A percentile compares a stretch with the other conserved stretches of the same genome.
Conservation (phyloP, 2,888 invertebrate species). For the Electrophaes corylata region DNA sequence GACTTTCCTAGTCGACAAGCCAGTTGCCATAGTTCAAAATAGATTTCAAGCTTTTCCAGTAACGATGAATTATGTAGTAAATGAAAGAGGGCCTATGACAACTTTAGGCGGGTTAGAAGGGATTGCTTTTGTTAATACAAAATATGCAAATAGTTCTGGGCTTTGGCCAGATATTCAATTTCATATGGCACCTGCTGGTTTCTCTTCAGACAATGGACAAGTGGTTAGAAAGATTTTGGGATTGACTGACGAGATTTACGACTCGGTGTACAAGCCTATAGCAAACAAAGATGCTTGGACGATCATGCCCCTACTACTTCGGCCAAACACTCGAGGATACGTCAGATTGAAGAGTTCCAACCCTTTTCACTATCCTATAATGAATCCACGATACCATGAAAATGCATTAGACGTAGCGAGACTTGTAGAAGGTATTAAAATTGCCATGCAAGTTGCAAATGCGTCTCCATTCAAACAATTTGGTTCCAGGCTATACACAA, state of each 20-base stretch:
- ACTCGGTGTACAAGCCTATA: constrained; percentile 91
- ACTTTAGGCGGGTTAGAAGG: constrained; percentile 95
- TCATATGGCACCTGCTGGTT: constrained; percentile 96
- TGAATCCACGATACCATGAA: constrained; percentile 96
- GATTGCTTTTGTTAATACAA: constrained; percentile 93
- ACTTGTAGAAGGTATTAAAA: constrained; percentile 93
- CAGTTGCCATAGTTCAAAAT: constrained; percentile 92
- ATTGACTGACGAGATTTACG: constrained; percentile 91
- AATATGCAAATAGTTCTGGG: constrained; percentile 90
- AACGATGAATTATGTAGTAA: constrained; percentile 91
- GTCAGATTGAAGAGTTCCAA: constrained; percentile 90
- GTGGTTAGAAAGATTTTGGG: constrained; percentile 91
- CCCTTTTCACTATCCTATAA: constrained; percentile 93
- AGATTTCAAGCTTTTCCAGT: constrained; percentile 90
- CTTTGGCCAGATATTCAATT: constrained; percentile 96
- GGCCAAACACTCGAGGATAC: constrained; percentile 92
- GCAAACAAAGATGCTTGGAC: constrained; percentile 92
- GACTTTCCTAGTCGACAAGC: constrained; percentile 92
- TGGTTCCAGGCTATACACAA: constrained; percentile 89
- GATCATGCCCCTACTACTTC: constrained; percentile 92
- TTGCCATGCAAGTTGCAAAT: constrained; percentile 89
- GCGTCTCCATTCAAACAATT: constrained; percentile 92
- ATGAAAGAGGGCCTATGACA: constrained; percentile 93
- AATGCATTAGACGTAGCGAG: constrained; percentile 90
- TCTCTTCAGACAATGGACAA: constrained; percentile 91